Evolutionary conservation across 2,888 invertebrate genomes (phyloP).

Genomic region (Artemia sp.): DNA sequence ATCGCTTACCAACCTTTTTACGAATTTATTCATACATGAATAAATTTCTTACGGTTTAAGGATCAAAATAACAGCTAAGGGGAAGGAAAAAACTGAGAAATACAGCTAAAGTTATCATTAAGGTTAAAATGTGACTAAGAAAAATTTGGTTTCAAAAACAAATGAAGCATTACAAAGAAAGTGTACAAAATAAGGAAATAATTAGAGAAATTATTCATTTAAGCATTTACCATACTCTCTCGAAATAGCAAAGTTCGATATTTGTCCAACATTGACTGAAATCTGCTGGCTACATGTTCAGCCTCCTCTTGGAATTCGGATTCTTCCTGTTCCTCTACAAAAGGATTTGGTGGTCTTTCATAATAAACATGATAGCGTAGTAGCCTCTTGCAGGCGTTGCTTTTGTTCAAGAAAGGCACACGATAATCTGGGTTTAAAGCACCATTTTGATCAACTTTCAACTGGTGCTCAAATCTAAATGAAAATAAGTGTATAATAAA

Average conservation of each 20-base stretch:
- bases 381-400: conserved; percentile 55
- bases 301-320: conserved; percentile 51
- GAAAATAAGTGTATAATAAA: too few relatives aligned
- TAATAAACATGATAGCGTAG: conserved; percentile 60
- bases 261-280: conserved; percentile 50
- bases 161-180: neutral
- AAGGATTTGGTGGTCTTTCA: conserved; percentile 40
- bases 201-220: neutral
- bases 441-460: conserved; percentile 54
- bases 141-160: neutral
- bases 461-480: conserved; percentile 51
- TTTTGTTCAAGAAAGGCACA: conserved; percentile 49
- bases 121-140: too few relatives aligned
- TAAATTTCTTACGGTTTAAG: too few relatives aligned
- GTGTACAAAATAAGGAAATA: neutral
- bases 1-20: too few relatives aligned
- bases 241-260: conserved; percentile 52
- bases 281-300: conserved; percentile 48
- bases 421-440: conserved; percentile 54
- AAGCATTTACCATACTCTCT: conserved; percentile 52
- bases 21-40: too few relatives aligned
- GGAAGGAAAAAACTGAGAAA: too few relatives aligned
- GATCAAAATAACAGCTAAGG: too few relatives aligned
- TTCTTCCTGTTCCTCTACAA: conserved; percentile 48
- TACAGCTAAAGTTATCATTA: too few relatives aligned